These are phyloP conservation scores for Muscicapa comitata DNA, from an alignment of 2,797 vertebrate genomes.

Conservation along the genomic window DNA sequence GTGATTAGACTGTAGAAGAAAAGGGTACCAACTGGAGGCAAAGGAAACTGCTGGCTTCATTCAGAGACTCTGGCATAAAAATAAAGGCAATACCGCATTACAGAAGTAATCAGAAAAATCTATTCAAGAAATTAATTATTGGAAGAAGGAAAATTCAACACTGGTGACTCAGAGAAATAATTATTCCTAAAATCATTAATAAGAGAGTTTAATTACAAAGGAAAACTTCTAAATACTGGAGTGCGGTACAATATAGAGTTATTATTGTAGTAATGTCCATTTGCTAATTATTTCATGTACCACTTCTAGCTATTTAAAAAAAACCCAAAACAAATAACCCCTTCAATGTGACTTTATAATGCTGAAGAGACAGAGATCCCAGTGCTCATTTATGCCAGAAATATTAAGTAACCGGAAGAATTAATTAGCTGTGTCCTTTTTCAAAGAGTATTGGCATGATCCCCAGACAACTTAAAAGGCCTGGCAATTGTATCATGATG, in stretches of 20 bases:
- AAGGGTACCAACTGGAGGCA: background rate
- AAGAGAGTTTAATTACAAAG: background rate
- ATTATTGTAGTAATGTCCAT: background rate
- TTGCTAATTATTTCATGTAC: background rate
- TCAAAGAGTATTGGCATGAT: conserved; percentile 44
- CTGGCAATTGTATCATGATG: background rate
- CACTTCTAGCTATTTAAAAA: background rate
- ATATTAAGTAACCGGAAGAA: conserved; percentile 63
- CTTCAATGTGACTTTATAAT: background rate
- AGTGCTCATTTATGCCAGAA: conserved; percentile 22
- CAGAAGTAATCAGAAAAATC: background rate
- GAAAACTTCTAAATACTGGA: background rate
- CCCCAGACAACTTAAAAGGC: conserved; percentile 47
- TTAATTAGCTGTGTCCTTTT: conserved; percentile 64
- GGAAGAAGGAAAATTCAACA: background rate
- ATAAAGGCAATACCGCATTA: background rate
- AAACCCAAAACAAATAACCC: background rate
- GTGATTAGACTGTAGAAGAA: background rate
- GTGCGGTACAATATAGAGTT: background rate
- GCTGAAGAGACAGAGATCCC: background rate
- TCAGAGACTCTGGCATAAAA: background rate
- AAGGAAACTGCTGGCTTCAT: background rate
- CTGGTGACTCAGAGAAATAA: background rate
- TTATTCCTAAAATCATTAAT: background rate
- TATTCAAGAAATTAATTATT: background rate